Conservation (phyloP, 64 coral and sea anemone genomes). For the Porites australiensis region DNA sequence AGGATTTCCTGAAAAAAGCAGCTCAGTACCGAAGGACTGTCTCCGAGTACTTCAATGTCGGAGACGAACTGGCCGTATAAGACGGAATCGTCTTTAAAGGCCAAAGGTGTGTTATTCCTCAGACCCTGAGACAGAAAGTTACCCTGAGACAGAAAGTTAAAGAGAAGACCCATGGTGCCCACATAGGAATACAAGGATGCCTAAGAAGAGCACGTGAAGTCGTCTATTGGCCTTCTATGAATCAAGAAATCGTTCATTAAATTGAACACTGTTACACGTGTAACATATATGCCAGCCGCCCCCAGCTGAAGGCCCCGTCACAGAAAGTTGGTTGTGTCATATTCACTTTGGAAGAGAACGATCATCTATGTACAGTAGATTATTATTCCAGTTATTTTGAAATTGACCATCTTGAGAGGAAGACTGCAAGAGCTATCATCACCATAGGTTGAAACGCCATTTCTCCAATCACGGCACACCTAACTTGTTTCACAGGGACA, state of each 20-base stretch:
- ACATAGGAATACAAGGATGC: conserved; percentile 14
- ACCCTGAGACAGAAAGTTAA: no score
- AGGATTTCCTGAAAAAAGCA: neutral
- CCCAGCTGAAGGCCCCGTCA: conserved; percentile 13
- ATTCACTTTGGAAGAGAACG: conserved; percentile 33
- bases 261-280: conserved; percentile 25
- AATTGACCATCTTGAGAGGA: conserved; percentile 20
- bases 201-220: conserved; percentile 12
- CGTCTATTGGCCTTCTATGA: neutral
- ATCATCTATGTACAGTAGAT: conserved; percentile 2
- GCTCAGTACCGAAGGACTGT: conserved; percentile 8
- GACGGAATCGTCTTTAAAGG: neutral
- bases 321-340: conserved; percentile 55
- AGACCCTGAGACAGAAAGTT: neutral
- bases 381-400: neutral
- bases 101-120: neutral
- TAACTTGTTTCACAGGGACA: no score
- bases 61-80: no score
- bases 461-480: no score
- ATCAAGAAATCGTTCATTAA: neutral
- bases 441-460: no score
- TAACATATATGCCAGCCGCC: neutral
- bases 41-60: no score
- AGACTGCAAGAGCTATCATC: conserved; percentile 18
- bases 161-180: conserved; percentile 8